Conservation (phyloP, 2,888 invertebrate genomes). For the Agelastica alni region DNA sequence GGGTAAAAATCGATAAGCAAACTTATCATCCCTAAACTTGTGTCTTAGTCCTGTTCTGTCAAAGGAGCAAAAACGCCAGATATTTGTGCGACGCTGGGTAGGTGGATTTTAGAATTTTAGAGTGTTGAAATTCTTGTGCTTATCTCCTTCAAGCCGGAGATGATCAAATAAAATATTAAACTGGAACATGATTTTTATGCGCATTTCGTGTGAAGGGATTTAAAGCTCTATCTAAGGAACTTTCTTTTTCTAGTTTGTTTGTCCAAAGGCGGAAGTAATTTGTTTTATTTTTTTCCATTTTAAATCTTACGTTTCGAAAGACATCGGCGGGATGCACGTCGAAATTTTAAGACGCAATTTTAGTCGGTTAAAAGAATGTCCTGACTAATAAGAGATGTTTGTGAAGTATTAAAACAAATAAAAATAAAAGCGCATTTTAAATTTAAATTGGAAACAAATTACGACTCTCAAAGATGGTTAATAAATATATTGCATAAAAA, state of each 20-base stretch:
- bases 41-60: slow-evolving; percentile 16
- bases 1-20: no score
- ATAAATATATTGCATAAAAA: no score
- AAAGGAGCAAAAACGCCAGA: slow-evolving; percentile 5
- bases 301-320: neutral
- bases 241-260: slow-evolving; percentile 36
- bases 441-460: no score
- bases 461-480: no score
- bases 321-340: neutral
- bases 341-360: neutral
- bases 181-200: slow-evolving; percentile 56
- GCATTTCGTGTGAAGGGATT: slow-evolving; percentile 55
- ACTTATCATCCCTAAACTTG: no score
- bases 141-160: slow-evolving; percentile 50
- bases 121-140: slow-evolving; percentile 49
- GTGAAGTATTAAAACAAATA: no score
- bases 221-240: slow-evolving; percentile 42
- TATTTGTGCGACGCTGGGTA: slow-evolving; percentile 25
- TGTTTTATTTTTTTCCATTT: slow-evolving; percentile 13
- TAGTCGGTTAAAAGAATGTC: no score
- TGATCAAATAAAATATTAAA: slow-evolving; percentile 58
- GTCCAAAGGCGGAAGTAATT: slow-evolving; percentile 35
- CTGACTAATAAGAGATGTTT: no score
- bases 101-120: slow-evolving; percentile 36
- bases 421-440: no score